A percentile compares a stretch with the other conserved stretches of the same genome.
phyloP scores from a whole-genome alignment of 2,888 invertebrate genomes.

The Pandemis cinnamomeana region DNA sequence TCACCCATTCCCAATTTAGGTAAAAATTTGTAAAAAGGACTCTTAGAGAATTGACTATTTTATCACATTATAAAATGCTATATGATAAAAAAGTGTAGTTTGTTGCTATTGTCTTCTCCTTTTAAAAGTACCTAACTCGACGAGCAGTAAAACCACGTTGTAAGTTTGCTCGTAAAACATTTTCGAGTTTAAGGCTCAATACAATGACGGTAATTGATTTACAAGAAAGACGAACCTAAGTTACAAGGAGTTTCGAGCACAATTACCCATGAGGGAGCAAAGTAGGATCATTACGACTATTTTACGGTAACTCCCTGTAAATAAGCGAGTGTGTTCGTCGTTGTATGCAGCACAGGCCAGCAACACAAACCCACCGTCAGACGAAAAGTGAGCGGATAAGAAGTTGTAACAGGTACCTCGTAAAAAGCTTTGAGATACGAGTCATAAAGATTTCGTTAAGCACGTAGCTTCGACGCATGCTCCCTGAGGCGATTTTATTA shows the following conservation, averaged over 20 bases:
- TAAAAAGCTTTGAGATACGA: constrained; percentile 47
- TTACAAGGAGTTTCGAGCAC: background rate
- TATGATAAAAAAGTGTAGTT: too few species aligned
- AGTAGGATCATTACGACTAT: constrained; percentile 2
- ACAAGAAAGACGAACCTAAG: constrained; percentile 1
- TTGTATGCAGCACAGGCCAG: background rate
- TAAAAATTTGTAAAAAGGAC: too few species aligned
- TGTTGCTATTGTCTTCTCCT: background rate
- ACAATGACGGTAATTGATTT: background rate
- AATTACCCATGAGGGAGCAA: constrained; percentile 5
- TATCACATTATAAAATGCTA: too few species aligned
- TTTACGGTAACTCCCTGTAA: background rate
- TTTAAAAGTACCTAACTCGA: background rate
- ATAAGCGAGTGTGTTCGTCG: background rate
- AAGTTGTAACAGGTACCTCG: constrained; percentile 35
- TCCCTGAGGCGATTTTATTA: constrained; percentile 51
- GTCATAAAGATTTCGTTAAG: constrained; percentile 54
- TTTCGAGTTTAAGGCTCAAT: background rate
- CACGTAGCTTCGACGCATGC: constrained; percentile 47
- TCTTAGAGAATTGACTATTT: too few species aligned
- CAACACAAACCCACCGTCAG: constrained; percentile 3
- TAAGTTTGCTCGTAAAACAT: background rate
- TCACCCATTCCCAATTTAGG: too few species aligned
- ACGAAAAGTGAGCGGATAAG: constrained; percentile 20
- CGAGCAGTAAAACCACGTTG: background rate